Base-by-base conservation (phyloP, 2,797 vertebrate genomes). In the Enteromius viviparus region DNA sequence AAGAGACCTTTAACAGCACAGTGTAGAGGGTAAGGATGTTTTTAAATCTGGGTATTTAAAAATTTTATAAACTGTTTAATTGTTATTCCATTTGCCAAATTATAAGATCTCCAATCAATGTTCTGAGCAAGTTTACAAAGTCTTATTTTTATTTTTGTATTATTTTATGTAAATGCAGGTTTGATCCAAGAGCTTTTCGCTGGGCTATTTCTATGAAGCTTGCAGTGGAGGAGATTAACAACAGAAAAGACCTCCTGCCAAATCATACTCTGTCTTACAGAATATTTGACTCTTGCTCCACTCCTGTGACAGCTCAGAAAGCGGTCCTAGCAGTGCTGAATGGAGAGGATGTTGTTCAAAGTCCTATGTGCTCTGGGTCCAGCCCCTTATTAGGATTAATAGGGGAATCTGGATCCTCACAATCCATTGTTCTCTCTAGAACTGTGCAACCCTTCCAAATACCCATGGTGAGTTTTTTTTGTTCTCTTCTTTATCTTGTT, bases 331-430 rank as follows among this genome's bases (percentile, higher is more conserved):
- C 87, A 23, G 74, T 87, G 6, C 55, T 91, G 34, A 91, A 90
- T 75, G 88, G 88, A 34, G 81, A 84, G 40, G 72, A 88, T 47
- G 66, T 70, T 75, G 49, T 49, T 74, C 69, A 85, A 9, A 82
- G 60, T 10, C 40, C 58, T 23, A 37, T 82, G 62, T 91, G 91
- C 74, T 84, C 81, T 72, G 80, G 32, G 10, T 34, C 53, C 34
- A 81, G 77, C 26, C 78, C 87, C 29, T 80, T 89, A 49, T 71
- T 89, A 42, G 89, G 82, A 23, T 64, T 91, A 37, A 66, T 91
- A 47, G 91, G 91, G 64, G 90, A 91, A 74, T 90, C 88, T 32
- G 91, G 91, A 47, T 91, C 91, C n/a, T 87, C 90, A n/a, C 90
- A 91, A 72, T 88, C 91, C 1, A 89, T 91, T 75, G 86, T 89